A percentile compares a stretch with the other conserved stretches of the same genome.
Conservation (phyloP, 1,140 invertebrate species). For the Hormaphis cornu region DNA sequence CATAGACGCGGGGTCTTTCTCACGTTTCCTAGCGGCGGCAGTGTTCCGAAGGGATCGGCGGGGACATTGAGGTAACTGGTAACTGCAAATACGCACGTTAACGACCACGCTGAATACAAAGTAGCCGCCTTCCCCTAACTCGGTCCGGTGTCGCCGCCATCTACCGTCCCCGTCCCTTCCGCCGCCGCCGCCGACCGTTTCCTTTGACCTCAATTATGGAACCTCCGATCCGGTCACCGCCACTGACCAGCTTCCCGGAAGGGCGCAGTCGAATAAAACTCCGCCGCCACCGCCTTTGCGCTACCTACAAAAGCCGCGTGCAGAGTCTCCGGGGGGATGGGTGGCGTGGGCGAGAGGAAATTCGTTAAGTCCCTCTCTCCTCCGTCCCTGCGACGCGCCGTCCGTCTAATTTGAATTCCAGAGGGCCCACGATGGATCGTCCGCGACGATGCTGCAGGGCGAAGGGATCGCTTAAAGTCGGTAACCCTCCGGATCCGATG, state of each 20-base stretch:
- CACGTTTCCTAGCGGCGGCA: neutral
- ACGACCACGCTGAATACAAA: slow-evolving; percentile 29
- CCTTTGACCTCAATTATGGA: too few species aligned
- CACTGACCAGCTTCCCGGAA: too few species aligned
- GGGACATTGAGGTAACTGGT: neutral
- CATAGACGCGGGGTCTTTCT: neutral
- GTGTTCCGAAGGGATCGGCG: neutral
- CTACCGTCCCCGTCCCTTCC: too few species aligned
- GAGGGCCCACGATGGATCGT: neutral
- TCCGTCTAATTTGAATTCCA: slow-evolving; percentile 29
- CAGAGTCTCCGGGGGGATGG: too few species aligned
- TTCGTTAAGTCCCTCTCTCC: slow-evolving; percentile 6
- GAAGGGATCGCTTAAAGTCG: neutral
- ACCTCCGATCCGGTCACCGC: too few species aligned
- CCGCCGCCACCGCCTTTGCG: neutral
- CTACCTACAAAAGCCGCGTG: neutral
- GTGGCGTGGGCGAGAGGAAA: neutral
- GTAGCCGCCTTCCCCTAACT: neutral
- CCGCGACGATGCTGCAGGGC: neutral
- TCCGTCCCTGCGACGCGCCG: neutral
- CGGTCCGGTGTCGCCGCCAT: too few species aligned
- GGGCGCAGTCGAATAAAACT: neutral
- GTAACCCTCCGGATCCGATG: neutral
- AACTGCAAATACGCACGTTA: slow-evolving; percentile 25
- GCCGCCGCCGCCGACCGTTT: too few species aligned